These are phyloP conservation scores for Apamea anceps DNA, from an alignment of 2,888 invertebrate species.

Conservation along the genomic window DNA sequence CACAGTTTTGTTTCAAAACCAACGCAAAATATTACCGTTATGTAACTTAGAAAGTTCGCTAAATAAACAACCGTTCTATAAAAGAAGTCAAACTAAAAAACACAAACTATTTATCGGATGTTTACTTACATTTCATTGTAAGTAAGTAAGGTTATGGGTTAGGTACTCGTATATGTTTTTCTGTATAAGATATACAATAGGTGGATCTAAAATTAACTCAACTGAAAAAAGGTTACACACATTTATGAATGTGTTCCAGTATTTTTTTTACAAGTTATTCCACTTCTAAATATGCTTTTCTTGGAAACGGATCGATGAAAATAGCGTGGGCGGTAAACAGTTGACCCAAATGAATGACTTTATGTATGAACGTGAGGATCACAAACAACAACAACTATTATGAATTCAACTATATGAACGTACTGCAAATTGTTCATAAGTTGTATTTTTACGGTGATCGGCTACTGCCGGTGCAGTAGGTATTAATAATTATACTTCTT, in stretches of 20 bases:
- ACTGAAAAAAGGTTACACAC: conserved; percentile 13
- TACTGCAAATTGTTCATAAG: not conserved
- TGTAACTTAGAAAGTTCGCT: conserved; percentile 79
- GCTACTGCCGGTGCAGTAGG: not conserved
- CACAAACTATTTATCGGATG: conserved; percentile 10
- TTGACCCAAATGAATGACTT: conserved; percentile 49
- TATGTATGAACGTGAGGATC: conserved; percentile 25
- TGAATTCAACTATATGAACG: not conserved
- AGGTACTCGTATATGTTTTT: conserved; percentile 1
- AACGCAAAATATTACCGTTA: conserved; percentile 76
- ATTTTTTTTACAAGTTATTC: conserved; percentile 24
- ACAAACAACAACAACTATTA: conserved; percentile 47
- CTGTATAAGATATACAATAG: not conserved
- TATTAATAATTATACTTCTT: not conserved
- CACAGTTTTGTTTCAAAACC: conserved; percentile 77
- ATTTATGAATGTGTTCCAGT: conserved; percentile 4
- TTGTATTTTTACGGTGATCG: conserved; percentile 4
- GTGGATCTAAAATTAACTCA: conserved; percentile 12
- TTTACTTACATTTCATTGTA: conserved; percentile 29
- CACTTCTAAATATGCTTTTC: conserved; percentile 41
- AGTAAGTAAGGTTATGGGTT: not conserved
- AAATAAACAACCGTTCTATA: conserved; percentile 55
- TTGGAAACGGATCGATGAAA: conserved; percentile 49
- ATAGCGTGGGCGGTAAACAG: conserved; percentile 28
- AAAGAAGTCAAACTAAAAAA: conserved; percentile 24